These are phyloP conservation scores for Alloplasta piceator DNA, from an alignment of 2,888 invertebrate genomes.

Conservation along the genomic window DNA sequence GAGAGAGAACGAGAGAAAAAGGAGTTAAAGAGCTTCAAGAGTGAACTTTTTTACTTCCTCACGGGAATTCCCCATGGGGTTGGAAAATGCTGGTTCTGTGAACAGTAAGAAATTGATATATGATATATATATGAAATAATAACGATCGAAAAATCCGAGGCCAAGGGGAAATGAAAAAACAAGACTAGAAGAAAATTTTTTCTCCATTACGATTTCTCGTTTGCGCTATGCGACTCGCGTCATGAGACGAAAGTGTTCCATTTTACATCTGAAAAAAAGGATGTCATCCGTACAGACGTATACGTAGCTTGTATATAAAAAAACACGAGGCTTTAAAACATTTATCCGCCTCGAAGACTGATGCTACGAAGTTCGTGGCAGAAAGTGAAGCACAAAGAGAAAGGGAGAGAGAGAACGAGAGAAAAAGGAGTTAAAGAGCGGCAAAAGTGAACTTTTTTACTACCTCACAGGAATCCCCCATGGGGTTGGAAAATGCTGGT, in stretches of 20 bases:
- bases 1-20: background rate
- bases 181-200: too few species aligned
- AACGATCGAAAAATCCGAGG: too few species aligned
- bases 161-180: too few species aligned
- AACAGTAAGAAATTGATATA: background rate
- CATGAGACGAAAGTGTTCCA: too few species aligned
- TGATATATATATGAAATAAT: too few species aligned
- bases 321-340: constrained; percentile 24
- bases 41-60: background rate
- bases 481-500: background rate
- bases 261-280: too few species aligned
- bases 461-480: background rate
- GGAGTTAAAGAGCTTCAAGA: background rate
- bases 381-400: background rate
- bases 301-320: too few species aligned
- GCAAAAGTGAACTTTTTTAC: background rate
- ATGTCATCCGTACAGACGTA: too few species aligned
- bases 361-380: background rate
- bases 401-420: background rate
- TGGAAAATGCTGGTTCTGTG: background rate
- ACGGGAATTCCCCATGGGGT: background rate
- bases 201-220: too few species aligned
- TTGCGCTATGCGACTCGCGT: too few species aligned
- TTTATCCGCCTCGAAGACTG: constrained; percentile 27
- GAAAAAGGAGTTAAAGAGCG: background rate